Base-by-base conservation (phyloP, 1,140 invertebrate species). In the Caerostris darwini region DNA sequence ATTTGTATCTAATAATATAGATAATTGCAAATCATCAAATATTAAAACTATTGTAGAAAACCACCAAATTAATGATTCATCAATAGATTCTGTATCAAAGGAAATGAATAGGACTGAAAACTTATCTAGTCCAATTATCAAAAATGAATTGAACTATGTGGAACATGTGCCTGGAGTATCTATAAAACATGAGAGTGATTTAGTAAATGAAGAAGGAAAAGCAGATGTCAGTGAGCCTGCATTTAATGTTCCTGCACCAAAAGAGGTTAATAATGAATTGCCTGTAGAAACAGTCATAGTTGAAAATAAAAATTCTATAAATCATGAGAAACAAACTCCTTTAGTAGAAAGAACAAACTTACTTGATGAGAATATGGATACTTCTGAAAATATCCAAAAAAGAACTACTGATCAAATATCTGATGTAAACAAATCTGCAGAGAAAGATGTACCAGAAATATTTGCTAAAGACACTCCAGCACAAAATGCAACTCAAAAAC, bases 361-460 rank as follows among this genome's bases (percentile, higher is more conserved):
- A 17, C 50, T 88, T 56, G 54, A 81, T 14, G 69, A 94, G 61
- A 67, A 34, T 61, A 50, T 82, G 53, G 86, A 81, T 56, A 54
- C 67, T 3, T 88, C 85, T 19, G 67, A 88, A 61, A 82, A 10
- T 83, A 10, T 57, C 19, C 57, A 14, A 19, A 19, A n/a, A 19
- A 94, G 54, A 53, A 93, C 92, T 57, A 94, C 50, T 89, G 92
- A 94, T 57, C 85, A 94, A 88, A 88, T 19, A 17, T 61, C 69
- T 58, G 92, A 94, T 50, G 50, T 61, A 56, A 77, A 34, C 54
- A 88, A 82, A 82, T 53, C 71, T 50, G 56, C 19, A 34, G 90
- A 82, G 50, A 90, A 90, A 34, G 57, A 91, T 59, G n/a, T 85
- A 4, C 54, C 57, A 58, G 67, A 71, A 71, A 50, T 50, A 12